These are phyloP conservation scores for Thomomys bottae DNA, from an alignment of 2,113 vertebrate genomes.

Conservation along the genomic window DNA sequence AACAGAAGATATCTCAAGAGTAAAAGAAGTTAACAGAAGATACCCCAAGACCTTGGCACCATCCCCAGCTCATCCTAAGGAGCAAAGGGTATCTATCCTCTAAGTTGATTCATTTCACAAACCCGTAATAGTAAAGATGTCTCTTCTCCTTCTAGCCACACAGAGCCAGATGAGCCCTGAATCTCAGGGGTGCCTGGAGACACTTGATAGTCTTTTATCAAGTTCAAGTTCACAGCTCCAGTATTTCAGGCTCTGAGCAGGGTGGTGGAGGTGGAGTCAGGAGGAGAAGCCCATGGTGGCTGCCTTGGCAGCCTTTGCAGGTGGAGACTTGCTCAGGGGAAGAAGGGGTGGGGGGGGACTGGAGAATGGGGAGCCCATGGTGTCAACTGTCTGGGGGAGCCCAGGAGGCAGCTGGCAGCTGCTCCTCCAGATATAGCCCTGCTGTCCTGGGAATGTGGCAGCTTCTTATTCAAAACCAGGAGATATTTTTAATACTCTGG, in stretches of 20 bases:
- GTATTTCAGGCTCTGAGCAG: not conserved
- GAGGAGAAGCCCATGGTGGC: not conserved
- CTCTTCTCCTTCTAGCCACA: not conserved
- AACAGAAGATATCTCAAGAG: not conserved
- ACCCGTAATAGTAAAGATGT: not conserved
- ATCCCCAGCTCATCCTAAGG: not conserved
- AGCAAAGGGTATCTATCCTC: not conserved
- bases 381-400: conserved; percentile 52
- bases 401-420: conserved; percentile 56
- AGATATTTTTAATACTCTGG: conserved; percentile 72
- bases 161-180: not conserved
- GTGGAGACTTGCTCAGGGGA: not conserved
- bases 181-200: not conserved
- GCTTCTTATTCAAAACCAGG: conserved; percentile 66
- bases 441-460: conserved; percentile 70
- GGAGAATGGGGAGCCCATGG: conserved; percentile 29
- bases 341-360: not conserved
- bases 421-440: conserved; percentile 72
- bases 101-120: not conserved
- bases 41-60: not conserved
- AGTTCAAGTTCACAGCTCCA: not conserved
- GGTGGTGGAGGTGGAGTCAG: accelerated
- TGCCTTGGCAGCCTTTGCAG: not conserved
- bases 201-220: not conserved
- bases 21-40: not conserved